Percentiles rank a stretch among this genome's conserved stretches.
These are phyloP conservation scores for Circus cinereus DNA, from an alignment of 2,797 vertebrate species.

Conservation along the genomic window DNA sequence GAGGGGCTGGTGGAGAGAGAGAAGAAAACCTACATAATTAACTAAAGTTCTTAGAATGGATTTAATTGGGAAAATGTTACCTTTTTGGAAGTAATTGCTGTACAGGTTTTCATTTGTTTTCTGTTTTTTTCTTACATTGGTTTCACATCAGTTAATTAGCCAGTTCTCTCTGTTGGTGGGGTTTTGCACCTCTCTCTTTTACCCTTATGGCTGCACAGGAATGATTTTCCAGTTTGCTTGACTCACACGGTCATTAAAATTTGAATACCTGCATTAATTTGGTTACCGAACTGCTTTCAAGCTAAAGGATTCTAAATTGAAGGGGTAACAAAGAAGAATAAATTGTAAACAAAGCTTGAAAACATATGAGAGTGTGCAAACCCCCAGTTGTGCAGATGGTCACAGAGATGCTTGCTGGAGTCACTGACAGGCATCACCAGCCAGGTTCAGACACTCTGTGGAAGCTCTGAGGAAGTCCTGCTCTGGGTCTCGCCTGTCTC, in stretches of 20 bases:
- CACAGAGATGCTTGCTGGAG: neutral
- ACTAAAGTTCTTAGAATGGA: slow-evolving; percentile 54
- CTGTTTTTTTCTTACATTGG: neutral
- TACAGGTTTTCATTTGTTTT: slow-evolving; percentile 48
- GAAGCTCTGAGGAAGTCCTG: neutral
- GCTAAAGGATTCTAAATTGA: neutral
- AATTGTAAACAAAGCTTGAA: neutral
- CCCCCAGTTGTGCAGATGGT: neutral
- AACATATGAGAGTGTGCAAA: neutral
- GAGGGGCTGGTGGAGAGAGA: neutral
- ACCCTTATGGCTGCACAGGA: slow-evolving; percentile 12
- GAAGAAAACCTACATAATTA: slow-evolving; percentile 66
- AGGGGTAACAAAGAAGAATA: neutral
- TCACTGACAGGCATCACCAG: neutral
- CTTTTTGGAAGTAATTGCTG: slow-evolving; percentile 64
- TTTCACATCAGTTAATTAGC: slow-evolving; percentile 68
- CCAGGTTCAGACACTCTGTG: neutral
- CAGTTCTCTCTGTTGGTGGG: slow-evolving; percentile 34
- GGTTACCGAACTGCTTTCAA: neutral
- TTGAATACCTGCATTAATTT: slow-evolving; percentile 38
- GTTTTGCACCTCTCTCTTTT: slow-evolving; percentile 30
- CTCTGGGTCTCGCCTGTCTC: neutral
- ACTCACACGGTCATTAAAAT: slow-evolving; percentile 50
- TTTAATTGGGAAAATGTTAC: slow-evolving; percentile 70
- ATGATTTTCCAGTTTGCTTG: slow-evolving; percentile 49